Evolutionary conservation across 1,140 invertebrate genomes (phyloP).

Genomic region (Neotoxoptera formosana): DNA sequence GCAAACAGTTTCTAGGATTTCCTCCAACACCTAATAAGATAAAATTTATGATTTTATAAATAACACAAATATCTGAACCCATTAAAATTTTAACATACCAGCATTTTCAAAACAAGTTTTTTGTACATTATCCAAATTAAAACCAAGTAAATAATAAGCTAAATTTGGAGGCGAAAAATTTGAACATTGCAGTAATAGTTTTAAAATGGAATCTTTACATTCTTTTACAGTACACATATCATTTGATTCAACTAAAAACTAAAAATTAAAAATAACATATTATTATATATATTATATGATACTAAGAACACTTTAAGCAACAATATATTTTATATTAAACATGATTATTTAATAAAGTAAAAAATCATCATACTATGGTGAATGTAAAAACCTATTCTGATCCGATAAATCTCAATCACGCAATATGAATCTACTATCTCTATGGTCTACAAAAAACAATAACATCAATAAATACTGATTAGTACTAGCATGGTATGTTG

Average conservation of each 20-base stretch:
- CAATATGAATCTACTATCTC: too few species aligned
- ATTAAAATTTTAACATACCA: constrained; percentile 63
- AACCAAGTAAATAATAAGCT: constrained; percentile 88
- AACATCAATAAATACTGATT: too few species aligned
- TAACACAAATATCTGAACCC: background rate
- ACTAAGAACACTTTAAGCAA: too few species aligned
- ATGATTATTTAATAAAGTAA: too few species aligned
- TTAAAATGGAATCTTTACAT: constrained; percentile 75
- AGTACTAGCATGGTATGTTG: too few species aligned
- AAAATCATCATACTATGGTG: too few species aligned
- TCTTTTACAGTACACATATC: constrained; percentile 59
- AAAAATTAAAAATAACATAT: background rate
- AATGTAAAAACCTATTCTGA: too few species aligned
- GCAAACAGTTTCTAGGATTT: constrained; percentile 83
- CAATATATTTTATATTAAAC: too few species aligned
- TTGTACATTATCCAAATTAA: constrained; percentile 77
- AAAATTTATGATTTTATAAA: background rate
- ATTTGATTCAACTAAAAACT: constrained; percentile 44
- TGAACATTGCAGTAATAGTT: constrained; percentile 79
- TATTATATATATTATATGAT: background rate
- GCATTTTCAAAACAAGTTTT: constrained; percentile 76
- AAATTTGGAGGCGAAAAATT: constrained; percentile 81
- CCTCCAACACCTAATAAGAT: constrained; percentile 69
- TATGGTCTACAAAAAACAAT: too few species aligned
- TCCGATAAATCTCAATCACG: too few species aligned